Evolutionary conservation across 2,888 invertebrate genomes (phyloP), one percentile per base, ranked within the genome.

Genomic region (Apeira syringaria): DNA sequence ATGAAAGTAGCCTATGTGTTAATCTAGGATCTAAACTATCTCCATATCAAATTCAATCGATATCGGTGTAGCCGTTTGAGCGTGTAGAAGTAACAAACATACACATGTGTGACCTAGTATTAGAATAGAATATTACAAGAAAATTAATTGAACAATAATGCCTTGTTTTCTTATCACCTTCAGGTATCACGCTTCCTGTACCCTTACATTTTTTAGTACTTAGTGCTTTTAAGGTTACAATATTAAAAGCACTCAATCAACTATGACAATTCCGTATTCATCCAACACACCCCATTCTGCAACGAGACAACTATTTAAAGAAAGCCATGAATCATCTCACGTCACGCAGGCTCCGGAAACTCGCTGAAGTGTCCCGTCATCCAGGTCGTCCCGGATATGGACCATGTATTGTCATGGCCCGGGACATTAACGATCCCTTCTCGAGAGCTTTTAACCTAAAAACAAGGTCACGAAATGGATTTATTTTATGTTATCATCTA

Each of bases 341-440:
- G 43, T 50, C 59, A 55, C 54, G 64, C 59, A 56, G 59, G 62
- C 54, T 51, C 61, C 62, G 68, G 66, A 68, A 57, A 53, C 55
- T 33, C 42, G 52, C 53, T 51, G 53, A 64, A 73, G 64, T 64
- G 68, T 70, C 68, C 62, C 70, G 74, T 76, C 74, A 74, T 61
- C 59, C 61, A 64, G 62, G 59, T 62, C 52, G 59, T 40, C 39
- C 65, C 72, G 77, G 77, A 74, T 74, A 77, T 74, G 64, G 73
- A 57, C 57, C 64, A 59, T 77, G 76, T 77, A 77, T 74, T 71
- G 70, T 65, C 66, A 61, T 61, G 62, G 51, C 50, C 47, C 47
- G 47, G 46, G 43, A 43, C 50, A 37, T 59, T 55, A 58, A 64
- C 54, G 64, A 61, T 53, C 48, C 53, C 50, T 42, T 48, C 50